phyloP scores from a whole-genome alignment of 2,113 vertebrate genomes.

The Etia nguti region DNA sequence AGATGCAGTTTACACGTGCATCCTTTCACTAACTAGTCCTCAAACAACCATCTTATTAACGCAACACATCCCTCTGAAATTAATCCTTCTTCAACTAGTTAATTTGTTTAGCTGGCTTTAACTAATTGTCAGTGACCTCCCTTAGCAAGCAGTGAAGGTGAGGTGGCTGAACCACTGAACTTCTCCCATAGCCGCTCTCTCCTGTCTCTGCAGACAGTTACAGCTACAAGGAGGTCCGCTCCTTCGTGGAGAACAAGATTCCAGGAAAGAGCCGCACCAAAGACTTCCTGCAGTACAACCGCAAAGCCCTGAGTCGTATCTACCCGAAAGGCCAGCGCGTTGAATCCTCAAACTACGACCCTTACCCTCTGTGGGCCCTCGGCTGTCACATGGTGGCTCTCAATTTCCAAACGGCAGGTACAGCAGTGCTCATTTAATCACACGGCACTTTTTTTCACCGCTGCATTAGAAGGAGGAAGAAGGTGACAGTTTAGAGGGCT shows the following conservation, averaged over 20 bases:
- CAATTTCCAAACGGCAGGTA: constrained; percentile 96
- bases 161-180: background rate
- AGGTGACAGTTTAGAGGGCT: background rate
- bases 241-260: constrained; percentile 92
- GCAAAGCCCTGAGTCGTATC: constrained; percentile 86
- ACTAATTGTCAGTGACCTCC: background rate
- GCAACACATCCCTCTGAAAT: rapidly evolving
- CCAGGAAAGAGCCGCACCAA: constrained; percentile 74
- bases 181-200: background rate
- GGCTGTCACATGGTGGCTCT: constrained; percentile 96
- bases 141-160: background rate
- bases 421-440: background rate
- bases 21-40: background rate
- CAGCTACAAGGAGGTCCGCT: constrained; percentile 89
- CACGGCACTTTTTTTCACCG: no score
- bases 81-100: background rate
- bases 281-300: constrained; percentile 86
- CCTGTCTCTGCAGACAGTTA: constrained; percentile 73
- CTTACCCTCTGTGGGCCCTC: constrained; percentile 86
- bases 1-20: background rate
- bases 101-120: rapidly evolving
- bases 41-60: background rate
- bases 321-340: constrained; percentile 95
- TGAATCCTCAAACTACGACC: constrained; percentile 97
- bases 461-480: background rate